Conservation (phyloP, 2,888 invertebrate genomes). For the Pollenia labialis region DNA sequence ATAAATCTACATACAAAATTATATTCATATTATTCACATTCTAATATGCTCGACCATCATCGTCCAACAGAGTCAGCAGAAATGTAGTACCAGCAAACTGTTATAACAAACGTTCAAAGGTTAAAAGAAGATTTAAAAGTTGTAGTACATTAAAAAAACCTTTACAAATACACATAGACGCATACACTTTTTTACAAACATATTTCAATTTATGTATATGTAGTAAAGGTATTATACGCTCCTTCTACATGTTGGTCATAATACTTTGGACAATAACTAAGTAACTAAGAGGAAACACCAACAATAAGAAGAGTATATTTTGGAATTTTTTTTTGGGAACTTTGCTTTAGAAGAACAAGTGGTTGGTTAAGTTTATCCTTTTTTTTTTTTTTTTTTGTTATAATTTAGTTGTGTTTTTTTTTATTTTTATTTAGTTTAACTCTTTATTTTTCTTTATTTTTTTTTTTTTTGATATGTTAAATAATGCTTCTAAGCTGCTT, state of each 20-base stretch:
- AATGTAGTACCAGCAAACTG: neutral
- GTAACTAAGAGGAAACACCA: neutral
- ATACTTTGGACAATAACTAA: neutral
- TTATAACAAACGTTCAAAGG: conserved; percentile 32
- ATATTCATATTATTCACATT: conserved; percentile 23
- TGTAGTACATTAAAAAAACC: conserved; percentile 31
- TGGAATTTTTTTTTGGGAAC: neutral
- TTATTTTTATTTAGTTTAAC: conserved; percentile 4
- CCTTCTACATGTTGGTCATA: conserved; percentile 5
- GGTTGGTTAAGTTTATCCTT: conserved; percentile 58
- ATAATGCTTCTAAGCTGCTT: conserved; percentile 68
- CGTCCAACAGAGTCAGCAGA: neutral
- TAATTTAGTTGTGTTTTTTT: conserved; percentile 26
- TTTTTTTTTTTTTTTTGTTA: conserved; percentile 41
- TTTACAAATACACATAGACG: neutral
- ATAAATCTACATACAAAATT: neutral
- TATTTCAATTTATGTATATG: neutral
- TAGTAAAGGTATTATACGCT: neutral
- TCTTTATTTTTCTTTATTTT: neutral
- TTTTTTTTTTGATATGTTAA: conserved; percentile 48
- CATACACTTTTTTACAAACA: neutral
- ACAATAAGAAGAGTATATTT: conserved; percentile 5
- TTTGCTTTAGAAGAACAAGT: conserved; percentile 23
- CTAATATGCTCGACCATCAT: conserved; percentile 30
- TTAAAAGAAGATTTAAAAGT: conserved; percentile 34